These are phyloP conservation scores for Takifugu bimaculatus DNA, from an alignment of 2,113 vertebrate genomes.

Conservation along the genomic window DNA sequence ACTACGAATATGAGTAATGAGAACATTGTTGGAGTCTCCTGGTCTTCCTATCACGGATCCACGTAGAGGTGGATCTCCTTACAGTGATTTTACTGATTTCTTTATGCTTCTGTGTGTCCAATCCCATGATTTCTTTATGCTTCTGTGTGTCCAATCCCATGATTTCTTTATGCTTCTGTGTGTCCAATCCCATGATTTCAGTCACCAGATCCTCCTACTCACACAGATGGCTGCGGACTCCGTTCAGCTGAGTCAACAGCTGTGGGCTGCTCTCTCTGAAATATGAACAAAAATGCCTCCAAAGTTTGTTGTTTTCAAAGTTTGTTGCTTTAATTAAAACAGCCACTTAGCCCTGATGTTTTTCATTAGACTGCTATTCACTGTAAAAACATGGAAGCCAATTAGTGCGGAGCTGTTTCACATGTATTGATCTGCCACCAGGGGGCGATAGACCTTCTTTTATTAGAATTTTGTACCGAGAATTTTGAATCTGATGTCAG, in stretches of 20 bases:
- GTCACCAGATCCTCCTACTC: constrained; percentile 4
- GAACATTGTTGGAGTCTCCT: too few relatives aligned
- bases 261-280: neutral
- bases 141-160: too few relatives aligned
- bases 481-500: neutral
- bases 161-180: neutral
- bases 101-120: too few relatives aligned
- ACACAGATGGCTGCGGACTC: neutral
- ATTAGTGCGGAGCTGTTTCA: neutral
- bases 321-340: constrained; percentile 3
- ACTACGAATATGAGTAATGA: too few relatives aligned
- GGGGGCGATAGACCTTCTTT: constrained; percentile 33
- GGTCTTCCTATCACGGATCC: neutral
- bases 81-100: neutral
- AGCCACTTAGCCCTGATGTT: neutral
- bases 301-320: constrained; percentile 1
- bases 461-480: neutral
- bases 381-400: too few relatives aligned
- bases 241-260: constrained; percentile 22
- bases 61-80: constrained; percentile 6
- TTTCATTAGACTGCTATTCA: too few relatives aligned
- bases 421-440: constrained; percentile 33
- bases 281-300: neutral
- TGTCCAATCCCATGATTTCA: too few relatives aligned
- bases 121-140: too few relatives aligned